phyloP scores from a whole-genome alignment of 1,140 invertebrate species.

The Drosophila busckii region DNA sequence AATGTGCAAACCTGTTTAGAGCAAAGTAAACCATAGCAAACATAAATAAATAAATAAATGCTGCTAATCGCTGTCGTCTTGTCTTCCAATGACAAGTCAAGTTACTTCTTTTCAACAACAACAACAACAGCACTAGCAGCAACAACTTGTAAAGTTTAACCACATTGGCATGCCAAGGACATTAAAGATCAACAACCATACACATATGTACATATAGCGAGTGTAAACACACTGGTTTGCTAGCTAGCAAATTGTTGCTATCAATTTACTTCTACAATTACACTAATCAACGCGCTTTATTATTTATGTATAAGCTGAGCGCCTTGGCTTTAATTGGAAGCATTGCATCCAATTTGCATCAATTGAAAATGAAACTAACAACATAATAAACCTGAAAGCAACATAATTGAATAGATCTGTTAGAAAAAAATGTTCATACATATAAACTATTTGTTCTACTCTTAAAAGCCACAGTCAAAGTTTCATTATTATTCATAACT shows the following conservation, averaged over 20 bases:
- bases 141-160: slow-evolving; percentile 11
- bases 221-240: too few species aligned
- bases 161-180: slow-evolving; percentile 51
- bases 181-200: slow-evolving; percentile 17
- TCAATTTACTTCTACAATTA: slow-evolving; percentile 42
- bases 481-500: too few species aligned
- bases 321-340: slow-evolving; percentile 20
- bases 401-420: not conserved
- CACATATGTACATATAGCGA: slow-evolving; percentile 1
- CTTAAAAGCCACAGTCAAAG: too few species aligned
- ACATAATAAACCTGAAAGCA: slow-evolving; percentile 8
- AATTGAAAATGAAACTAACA: slow-evolving; percentile 13
- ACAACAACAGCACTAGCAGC: too few species aligned
- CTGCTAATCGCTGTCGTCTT: not conserved
- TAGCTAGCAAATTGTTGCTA: slow-evolving; percentile 39
- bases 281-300: slow-evolving; percentile 44
- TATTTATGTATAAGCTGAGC: slow-evolving; percentile 9
- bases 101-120: slow-evolving; percentile 53
- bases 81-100: slow-evolving; percentile 53
- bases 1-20: slow-evolving; percentile 67
- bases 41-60: slow-evolving; percentile 1
- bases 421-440: too few species aligned
- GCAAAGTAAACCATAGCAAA: slow-evolving; percentile 27
- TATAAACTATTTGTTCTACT: too few species aligned
- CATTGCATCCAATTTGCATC: slow-evolving; percentile 3